Conservation (phyloP, 2,797 vertebrate species). For the Galaxias olidus region DNA sequence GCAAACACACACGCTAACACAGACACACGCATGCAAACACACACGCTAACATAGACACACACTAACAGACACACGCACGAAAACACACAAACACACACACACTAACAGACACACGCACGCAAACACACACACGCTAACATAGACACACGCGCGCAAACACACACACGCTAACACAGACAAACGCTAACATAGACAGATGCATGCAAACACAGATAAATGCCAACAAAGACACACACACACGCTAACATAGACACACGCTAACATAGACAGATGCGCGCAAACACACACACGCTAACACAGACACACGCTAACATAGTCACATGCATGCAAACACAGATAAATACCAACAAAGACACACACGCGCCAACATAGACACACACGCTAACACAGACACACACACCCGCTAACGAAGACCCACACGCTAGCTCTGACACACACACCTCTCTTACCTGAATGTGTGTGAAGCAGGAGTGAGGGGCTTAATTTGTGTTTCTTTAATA, state of each 20-base stretch:
- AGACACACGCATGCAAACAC: too few species aligned
- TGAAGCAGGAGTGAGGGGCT: too few species aligned
- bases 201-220: neutral
- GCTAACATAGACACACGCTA: neutral
- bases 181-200: too few species aligned
- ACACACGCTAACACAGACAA: neutral
- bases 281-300: too few species aligned
- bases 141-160: neutral
- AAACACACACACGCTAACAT: neutral
- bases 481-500: too few species aligned
- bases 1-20: neutral
- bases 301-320: neutral
- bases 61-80: neutral
- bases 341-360: neutral
- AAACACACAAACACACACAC: neutral
- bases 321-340: neutral
- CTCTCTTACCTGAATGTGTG: too few species aligned
- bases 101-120: constrained; percentile 18
- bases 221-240: neutral
- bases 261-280: too few species aligned
- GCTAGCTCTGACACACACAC: neutral
- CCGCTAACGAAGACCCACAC: too few species aligned
- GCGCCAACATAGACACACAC: neutral
- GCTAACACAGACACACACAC: too few species aligned
- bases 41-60: constrained; percentile 1